These are phyloP conservation scores for Mandrillus leucophaeus DNA, from an alignment of 2,113 vertebrate species.

Conservation along the genomic window DNA sequence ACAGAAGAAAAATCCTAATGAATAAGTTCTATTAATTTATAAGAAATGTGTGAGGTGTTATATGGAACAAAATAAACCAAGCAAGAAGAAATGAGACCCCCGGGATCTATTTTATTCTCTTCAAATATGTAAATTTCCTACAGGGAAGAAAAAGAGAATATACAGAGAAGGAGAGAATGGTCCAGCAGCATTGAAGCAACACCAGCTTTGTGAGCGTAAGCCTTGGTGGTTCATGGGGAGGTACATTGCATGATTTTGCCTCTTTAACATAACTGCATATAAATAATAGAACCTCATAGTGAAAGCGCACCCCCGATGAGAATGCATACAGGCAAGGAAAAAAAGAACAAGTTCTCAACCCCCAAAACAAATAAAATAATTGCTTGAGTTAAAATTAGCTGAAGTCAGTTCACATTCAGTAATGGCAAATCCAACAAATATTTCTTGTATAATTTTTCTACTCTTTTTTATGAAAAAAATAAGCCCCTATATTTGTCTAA, in stretches of 20 bases:
- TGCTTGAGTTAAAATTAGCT: background rate
- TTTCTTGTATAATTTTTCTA: background rate
- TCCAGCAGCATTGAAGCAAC: background rate
- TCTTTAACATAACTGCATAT: background rate
- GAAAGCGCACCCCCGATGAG: background rate
- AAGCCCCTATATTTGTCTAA: background rate
- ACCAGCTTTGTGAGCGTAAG: background rate
- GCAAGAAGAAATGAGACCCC: background rate
- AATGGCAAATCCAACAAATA: slow-evolving; percentile 3
- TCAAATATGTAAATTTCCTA: background rate
- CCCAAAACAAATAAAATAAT: background rate
- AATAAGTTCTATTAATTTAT: background rate
- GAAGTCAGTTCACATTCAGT: slow-evolving; percentile 7
- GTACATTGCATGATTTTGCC: background rate
- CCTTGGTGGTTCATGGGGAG: background rate
- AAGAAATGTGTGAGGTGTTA: background rate
- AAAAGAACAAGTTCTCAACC: background rate
- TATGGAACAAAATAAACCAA: background rate
- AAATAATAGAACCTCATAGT: background rate
- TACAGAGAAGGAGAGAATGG: background rate
- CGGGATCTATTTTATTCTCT: background rate
- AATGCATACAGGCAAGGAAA: background rate
- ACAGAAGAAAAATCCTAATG: background rate
- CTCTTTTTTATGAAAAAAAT: background rate
- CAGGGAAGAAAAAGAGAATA: background rate